Evolutionary conservation across 2,888 invertebrate species (phyloP).

Genomic region (Drosophila prolongata): DNA sequence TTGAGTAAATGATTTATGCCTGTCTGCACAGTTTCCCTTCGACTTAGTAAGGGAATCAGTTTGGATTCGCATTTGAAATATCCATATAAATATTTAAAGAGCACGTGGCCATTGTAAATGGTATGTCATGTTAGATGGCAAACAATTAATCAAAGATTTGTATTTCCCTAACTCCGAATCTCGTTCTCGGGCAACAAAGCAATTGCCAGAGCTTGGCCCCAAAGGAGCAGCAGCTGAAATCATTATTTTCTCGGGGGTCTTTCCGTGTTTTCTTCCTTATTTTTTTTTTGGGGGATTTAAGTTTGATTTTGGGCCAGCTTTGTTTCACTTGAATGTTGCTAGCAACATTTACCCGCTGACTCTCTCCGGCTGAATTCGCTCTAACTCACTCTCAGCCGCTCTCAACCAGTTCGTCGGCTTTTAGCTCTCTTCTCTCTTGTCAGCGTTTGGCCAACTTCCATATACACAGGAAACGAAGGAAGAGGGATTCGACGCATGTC

Average conservation of each 20-base stretch:
- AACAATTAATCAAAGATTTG: slow-evolving; percentile 79
- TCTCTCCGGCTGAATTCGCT: slow-evolving; percentile 7
- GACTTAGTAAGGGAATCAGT: slow-evolving; percentile 28
- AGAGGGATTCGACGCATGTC: slow-evolving; percentile 37
- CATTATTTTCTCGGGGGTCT: slow-evolving; percentile 16
- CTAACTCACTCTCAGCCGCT: background rate
- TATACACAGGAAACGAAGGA: slow-evolving; percentile 60
- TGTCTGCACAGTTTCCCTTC: slow-evolving; percentile 23
- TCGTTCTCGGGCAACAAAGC: slow-evolving; percentile 10
- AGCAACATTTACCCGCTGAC: slow-evolving; percentile 33
- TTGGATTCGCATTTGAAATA: slow-evolving; percentile 55
- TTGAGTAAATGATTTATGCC: slow-evolving; percentile 67
- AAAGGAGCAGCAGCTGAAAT: slow-evolving; percentile 38
- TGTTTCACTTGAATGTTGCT: slow-evolving; percentile 30
- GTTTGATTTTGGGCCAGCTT: slow-evolving; percentile 9
- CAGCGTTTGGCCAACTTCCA: slow-evolving; percentile 5
- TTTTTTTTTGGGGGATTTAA: background rate
- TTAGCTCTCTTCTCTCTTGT: slow-evolving; percentile 5
- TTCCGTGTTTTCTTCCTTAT: background rate
- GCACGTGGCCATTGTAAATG: slow-evolving; percentile 77
- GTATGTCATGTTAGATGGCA: slow-evolving; percentile 70
- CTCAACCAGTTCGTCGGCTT: background rate
- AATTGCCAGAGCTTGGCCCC: slow-evolving; percentile 30
- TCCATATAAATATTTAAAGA: slow-evolving; percentile 74
- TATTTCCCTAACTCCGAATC: slow-evolving; percentile 46